Conservation (phyloP, 2,888 invertebrate genomes). For the Sycophila texana region DNA sequence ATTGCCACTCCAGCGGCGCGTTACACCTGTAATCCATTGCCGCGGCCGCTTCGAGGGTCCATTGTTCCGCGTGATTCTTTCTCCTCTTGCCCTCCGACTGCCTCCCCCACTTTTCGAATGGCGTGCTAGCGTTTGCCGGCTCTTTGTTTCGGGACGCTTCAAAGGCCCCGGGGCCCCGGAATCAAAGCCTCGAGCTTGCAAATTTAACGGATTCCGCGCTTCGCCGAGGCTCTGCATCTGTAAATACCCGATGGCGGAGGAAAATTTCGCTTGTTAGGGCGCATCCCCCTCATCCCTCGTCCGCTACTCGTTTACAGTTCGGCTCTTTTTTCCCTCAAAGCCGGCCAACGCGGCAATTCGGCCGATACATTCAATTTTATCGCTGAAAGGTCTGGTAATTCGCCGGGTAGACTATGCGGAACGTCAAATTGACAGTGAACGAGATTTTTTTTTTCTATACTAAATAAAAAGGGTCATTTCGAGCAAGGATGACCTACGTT, state of each 20-base stretch:
- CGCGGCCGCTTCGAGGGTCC: background rate
- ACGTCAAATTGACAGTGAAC: background rate
- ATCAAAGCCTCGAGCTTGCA: constrained; percentile 14
- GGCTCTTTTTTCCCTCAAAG: background rate
- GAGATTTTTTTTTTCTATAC: background rate
- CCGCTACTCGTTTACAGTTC: background rate
- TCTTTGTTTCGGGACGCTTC: background rate
- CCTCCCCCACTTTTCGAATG: background rate
- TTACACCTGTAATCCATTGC: constrained; percentile 50
- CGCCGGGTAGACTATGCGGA: background rate
- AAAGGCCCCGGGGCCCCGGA: background rate
- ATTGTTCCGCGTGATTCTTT: background rate
- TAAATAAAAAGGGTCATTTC: background rate
- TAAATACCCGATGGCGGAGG: constrained; percentile 19
- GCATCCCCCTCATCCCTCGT: too few species aligned
- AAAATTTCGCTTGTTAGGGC: background rate
- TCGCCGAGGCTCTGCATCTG: constrained; percentile 5
- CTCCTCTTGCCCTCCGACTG: background rate
- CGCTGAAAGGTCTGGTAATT: background rate
- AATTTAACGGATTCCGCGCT: constrained; percentile 31
- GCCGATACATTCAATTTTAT: constrained; percentile 7
- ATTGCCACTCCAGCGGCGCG: background rate
- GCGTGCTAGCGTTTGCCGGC: constrained; percentile 1
- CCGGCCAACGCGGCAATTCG: background rate
- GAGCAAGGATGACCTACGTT: background rate